Evolutionary conservation across 1,140 invertebrate genomes (phyloP), one percentile per base, ranked within the genome.

Genomic region (Magallana ariakensis): DNA sequence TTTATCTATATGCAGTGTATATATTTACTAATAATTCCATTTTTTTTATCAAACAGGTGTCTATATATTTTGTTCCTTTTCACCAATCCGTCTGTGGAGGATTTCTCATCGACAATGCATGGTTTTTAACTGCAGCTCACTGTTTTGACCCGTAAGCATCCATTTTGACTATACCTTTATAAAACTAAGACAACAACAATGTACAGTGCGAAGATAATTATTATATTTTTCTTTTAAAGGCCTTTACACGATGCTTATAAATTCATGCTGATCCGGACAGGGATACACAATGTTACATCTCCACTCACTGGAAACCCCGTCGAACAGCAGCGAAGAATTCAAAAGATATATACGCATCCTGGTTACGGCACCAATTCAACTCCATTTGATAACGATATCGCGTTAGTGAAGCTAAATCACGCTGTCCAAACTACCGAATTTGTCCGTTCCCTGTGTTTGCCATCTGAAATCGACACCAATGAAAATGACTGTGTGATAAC

Each of bases 311-410:
- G 19, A 55, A 83, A 55, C 81, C 7, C 58, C 15, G 58, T 62
- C 19, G 81, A 83, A 56, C 81, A 83, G n/a, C 33, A 19, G 15
- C 53, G 46, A 56, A 83, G 11, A 19, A n/a, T 83, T 10, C 26
- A 54, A 54, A 11, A 83, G 15, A 11, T 55, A 46, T 83, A 53
- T 19, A 53, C 13, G n/a, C 46, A 53, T 22, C 54, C 81, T 19
- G 46, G 19, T n/a, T 83, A 83, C 53, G 81, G 33, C 19, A 55
- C 19, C 81, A 56, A 54, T 83, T 54, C 22, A 16, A 46, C 55
- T 83, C 26, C 54, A 10, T 83, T 83, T 19, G 81, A 83, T 54
- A 53, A 83, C 55, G 81, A 83, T 56, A 57, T 83, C 11, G 81
- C 81, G 9, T 56, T 83, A 54, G 46, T 83, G 3, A 54, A 56